These are phyloP conservation scores for Lepidurus couesii DNA, from an alignment of 1,140 invertebrate genomes.

Conservation along the genomic window DNA sequence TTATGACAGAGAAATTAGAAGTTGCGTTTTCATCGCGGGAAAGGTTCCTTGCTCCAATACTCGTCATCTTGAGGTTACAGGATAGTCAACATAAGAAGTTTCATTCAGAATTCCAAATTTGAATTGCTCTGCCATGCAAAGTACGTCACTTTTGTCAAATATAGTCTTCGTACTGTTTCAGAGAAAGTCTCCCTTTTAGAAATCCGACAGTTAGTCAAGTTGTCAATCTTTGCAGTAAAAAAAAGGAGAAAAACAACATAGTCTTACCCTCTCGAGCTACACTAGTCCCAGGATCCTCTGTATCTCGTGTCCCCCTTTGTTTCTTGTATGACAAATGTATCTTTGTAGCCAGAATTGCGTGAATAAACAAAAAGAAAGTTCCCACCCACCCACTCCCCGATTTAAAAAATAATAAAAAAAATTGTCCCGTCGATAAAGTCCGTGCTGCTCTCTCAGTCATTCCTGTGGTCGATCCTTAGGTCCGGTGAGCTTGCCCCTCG, in stretches of 20 bases:
- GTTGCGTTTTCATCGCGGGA: conserved; percentile 12
- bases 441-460: background rate
- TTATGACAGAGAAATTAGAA: background rate
- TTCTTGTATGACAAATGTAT: background rate
- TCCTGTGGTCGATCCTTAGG: conserved; percentile 3
- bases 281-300: background rate
- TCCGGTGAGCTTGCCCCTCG: background rate
- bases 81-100: background rate
- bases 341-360: background rate
- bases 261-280: background rate
- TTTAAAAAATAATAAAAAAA: background rate
- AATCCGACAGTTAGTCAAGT: background rate
- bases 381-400: background rate
- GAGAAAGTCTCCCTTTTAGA: background rate
- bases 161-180: background rate
- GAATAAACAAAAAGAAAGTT: background rate
- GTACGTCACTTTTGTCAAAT: too few species aligned
- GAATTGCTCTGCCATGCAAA: too few species aligned
- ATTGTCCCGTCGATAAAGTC: background rate
- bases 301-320: background rate
- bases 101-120: background rate
- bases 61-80: background rate
- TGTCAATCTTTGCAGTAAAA: background rate
- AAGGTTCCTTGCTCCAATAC: background rate
- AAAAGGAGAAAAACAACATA: background rate